phyloP scores from a whole-genome alignment of 2,797 vertebrate species.

The Babyrousa celebensis region DNA sequence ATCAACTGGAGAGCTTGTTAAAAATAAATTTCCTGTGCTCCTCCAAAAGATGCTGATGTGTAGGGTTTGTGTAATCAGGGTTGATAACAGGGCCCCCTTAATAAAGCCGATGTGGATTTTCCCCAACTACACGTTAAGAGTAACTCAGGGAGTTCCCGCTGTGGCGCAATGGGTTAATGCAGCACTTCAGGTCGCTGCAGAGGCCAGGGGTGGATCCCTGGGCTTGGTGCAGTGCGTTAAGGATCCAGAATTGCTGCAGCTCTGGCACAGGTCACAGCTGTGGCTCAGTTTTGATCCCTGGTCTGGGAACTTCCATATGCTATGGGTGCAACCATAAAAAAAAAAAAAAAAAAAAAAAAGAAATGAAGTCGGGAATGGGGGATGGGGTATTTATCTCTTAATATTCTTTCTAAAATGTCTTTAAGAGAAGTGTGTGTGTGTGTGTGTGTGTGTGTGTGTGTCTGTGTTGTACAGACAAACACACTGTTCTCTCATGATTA shows the following conservation, averaged over 20 bases:
- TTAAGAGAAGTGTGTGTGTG: background rate
- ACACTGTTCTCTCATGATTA: background rate
- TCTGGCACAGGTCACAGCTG: too few species aligned
- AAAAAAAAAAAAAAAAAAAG: too few species aligned
- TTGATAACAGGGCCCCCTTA: background rate
- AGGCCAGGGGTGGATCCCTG: too few species aligned
- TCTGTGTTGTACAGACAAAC: background rate
- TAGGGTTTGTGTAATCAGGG: background rate
- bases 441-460: background rate
- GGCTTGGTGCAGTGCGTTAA: too few species aligned
- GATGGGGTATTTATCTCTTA: background rate
- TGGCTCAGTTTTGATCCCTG: too few species aligned
- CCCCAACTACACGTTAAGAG: background rate
- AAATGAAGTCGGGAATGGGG: background rate
- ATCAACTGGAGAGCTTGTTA: conserved; percentile 1
- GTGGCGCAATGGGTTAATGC: too few species aligned
- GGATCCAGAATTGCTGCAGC: too few species aligned
- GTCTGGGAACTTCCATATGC: too few species aligned
- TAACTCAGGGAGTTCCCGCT: background rate
- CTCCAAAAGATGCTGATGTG: background rate
- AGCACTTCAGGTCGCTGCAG: too few species aligned
- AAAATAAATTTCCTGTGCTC: background rate
- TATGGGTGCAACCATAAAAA: too few species aligned
- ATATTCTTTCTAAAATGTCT: background rate
- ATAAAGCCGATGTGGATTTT: background rate